Conservation (phyloP, 2,888 invertebrate genomes). For the Drosophila affinis region DNA sequence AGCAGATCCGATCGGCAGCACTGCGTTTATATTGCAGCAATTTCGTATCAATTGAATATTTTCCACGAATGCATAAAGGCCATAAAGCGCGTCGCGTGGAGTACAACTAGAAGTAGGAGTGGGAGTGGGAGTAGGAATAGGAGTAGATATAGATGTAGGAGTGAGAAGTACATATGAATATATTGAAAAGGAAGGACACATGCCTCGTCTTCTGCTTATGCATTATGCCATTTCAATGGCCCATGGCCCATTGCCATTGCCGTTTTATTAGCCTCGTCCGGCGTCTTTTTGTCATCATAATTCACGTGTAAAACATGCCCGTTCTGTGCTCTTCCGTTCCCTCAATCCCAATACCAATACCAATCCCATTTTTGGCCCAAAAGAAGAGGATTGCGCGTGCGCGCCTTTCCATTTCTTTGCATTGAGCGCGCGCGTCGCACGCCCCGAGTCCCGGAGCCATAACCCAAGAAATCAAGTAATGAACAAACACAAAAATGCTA, state of each 20-base stretch:
- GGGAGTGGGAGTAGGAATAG: slow-evolving; percentile 19
- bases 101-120: slow-evolving; percentile 17
- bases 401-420: slow-evolving; percentile 56
- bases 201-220: slow-evolving; percentile 57
- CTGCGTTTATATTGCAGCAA: slow-evolving; percentile 78
- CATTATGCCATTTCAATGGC: slow-evolving; percentile 33
- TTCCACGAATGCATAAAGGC: slow-evolving; percentile 69
- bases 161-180: background rate
- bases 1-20: slow-evolving; percentile 69
- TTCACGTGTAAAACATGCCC: slow-evolving; percentile 73
- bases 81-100: slow-evolving; percentile 77
- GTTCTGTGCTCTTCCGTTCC: slow-evolving; percentile 20
- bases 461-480: slow-evolving; percentile 51
- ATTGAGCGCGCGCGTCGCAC: slow-evolving; percentile 52
- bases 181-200: slow-evolving; percentile 42
- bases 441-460: slow-evolving; percentile 29
- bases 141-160: slow-evolving; percentile 10
- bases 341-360: slow-evolving; percentile 4
- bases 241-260: slow-evolving; percentile 29
- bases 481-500: slow-evolving; percentile 53
- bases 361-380: slow-evolving; percentile 2
- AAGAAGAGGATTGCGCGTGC: slow-evolving; percentile 28
- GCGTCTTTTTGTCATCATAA: slow-evolving; percentile 68
- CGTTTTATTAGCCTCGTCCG: slow-evolving; percentile 65
- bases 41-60: slow-evolving; percentile 75